A percentile compares a stretch with the other conserved stretches of the same genome.
phyloP scores from a whole-genome alignment of 2,888 invertebrate genomes.

The Liopterus haemorrhoidalis region DNA sequence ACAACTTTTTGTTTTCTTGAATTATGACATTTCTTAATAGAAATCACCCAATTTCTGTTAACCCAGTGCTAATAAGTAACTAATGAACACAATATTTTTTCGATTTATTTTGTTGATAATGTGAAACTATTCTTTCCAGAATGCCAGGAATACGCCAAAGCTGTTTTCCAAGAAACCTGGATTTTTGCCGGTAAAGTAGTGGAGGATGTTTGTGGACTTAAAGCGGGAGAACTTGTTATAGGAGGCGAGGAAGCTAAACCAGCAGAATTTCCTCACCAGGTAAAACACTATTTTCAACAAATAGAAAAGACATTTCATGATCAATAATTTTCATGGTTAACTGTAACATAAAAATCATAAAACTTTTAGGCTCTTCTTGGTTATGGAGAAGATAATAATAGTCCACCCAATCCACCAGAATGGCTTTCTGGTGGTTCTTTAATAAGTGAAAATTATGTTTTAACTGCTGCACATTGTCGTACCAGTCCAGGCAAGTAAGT shows the following conservation, averaged over 20 bases:
- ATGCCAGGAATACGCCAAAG: slow-evolving; percentile 18
- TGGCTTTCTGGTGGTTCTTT: slow-evolving; percentile 63
- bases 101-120: too few relatives aligned
- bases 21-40: too few relatives aligned
- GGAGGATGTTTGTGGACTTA: slow-evolving; percentile 21
- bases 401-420: too few relatives aligned
- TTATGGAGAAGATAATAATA: slow-evolving; percentile 31
- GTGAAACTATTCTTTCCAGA: slow-evolving; percentile 14
- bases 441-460: slow-evolving; percentile 56
- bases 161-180: too few relatives aligned
- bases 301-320: too few relatives aligned
- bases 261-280: slow-evolving; percentile 43
- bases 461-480: slow-evolving; percentile 66
- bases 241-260: slow-evolving; percentile 34
- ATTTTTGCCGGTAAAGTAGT: too few relatives aligned
- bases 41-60: too few relatives aligned
- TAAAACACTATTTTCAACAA: slow-evolving; percentile 19
- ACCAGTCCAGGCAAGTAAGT: slow-evolving; percentile 33
- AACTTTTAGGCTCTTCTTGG: slow-evolving; percentile 41
- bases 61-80: too few relatives aligned
- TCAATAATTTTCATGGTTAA: not conserved
- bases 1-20: too few relatives aligned
- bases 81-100: too few relatives aligned
- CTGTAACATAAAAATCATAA: not conserved
- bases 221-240: slow-evolving; percentile 30